phyloP scores from a whole-genome alignment of 2,888 invertebrate genomes.

The Oxytorus armatus region DNA sequence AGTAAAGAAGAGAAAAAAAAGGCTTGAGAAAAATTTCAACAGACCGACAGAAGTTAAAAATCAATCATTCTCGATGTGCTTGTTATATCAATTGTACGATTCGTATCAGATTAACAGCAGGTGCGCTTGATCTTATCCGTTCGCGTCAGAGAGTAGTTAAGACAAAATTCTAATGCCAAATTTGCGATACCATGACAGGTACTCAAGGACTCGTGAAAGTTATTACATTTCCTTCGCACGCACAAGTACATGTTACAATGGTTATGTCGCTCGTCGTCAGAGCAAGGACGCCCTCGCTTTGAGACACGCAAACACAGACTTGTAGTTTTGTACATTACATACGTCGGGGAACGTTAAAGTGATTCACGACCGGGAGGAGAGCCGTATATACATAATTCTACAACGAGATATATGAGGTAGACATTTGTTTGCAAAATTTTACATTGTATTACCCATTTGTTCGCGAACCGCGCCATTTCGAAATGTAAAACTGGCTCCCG shows the following conservation, averaged over 20 bases:
- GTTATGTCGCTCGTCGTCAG: conserved; percentile 24
- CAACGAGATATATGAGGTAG: conserved; percentile 1
- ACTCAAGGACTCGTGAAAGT: conserved; percentile 34
- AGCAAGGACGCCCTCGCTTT: conserved; percentile 47
- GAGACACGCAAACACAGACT: not conserved
- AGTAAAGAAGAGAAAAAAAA: too few relatives aligned
- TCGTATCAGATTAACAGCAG: conserved; percentile 15
- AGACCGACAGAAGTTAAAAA: not conserved
- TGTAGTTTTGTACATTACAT: not conserved
- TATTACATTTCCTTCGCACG: conserved; percentile 38
- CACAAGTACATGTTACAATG: conserved; percentile 5
- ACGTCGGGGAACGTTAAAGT: conserved; percentile 8
- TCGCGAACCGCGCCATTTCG: conserved; percentile 2
- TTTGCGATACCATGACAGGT: conserved; percentile 26
- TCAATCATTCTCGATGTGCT: not conserved
- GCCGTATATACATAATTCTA: conserved; percentile 6
- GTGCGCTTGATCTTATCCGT: conserved; percentile 21
- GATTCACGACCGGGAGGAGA: conserved; percentile 32
- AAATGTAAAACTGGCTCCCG: too few relatives aligned
- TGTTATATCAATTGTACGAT: not conserved
- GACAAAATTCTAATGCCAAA: conserved; percentile 31
- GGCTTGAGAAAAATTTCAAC: conserved; percentile 12
- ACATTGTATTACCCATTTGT: conserved; percentile 25
- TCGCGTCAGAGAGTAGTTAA: not conserved
- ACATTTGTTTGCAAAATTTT: conserved; percentile 31